phyloP scores from a whole-genome alignment of 2,113 vertebrate species.

The Edolisoma coerulescens region DNA sequence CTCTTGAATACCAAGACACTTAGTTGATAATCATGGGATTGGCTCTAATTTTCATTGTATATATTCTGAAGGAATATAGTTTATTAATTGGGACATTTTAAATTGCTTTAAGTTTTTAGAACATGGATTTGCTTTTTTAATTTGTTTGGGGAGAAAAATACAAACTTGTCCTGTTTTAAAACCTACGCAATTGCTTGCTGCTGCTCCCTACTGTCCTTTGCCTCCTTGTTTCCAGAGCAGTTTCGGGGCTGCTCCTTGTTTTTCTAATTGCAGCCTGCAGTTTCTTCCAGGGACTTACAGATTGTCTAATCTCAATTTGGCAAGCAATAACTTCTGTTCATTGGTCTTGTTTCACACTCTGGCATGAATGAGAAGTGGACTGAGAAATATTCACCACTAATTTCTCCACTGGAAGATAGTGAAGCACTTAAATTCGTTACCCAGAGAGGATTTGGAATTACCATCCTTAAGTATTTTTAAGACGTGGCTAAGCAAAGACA shows the following conservation, averaged over 20 bases:
- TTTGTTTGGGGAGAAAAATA: background rate
- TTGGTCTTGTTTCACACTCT: background rate
- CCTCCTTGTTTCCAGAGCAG: background rate
- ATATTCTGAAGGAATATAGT: background rate
- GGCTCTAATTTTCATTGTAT: background rate
- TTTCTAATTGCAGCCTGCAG: background rate
- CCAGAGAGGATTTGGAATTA: background rate
- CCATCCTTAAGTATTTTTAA: background rate
- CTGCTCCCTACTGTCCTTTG: background rate
- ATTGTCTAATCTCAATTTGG: background rate
- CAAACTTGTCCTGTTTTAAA: background rate
- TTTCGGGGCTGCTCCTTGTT: background rate
- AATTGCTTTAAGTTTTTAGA: background rate
- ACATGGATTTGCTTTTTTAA: background rate
- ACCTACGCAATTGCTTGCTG: background rate
- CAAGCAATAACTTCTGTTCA: background rate
- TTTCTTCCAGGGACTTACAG: background rate
- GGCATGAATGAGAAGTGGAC: background rate
- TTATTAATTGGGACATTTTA: background rate
- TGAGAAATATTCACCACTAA: background rate
- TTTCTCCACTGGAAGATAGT: background rate
- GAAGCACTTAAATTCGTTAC: background rate
- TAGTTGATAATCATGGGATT: background rate
- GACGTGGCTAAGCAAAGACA: background rate
- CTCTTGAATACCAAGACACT: background rate